These are phyloP conservation scores for Mirza zaza DNA, from an alignment of 2,113 vertebrate species.

Conservation along the genomic window DNA sequence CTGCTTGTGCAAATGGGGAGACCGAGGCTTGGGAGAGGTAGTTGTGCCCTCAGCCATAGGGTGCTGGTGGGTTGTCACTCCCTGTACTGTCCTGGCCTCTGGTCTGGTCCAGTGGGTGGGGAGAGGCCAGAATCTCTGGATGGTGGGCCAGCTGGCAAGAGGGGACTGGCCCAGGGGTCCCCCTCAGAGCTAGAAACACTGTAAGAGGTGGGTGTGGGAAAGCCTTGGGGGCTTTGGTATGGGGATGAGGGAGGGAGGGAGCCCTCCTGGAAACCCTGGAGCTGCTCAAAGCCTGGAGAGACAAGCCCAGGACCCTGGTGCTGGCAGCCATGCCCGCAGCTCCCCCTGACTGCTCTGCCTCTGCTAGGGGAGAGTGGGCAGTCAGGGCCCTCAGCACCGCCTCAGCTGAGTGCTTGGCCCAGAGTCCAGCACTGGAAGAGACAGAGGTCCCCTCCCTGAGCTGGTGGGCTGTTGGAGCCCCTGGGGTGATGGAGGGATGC, in stretches of 20 bases:
- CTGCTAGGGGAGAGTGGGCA: background rate
- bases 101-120: background rate
- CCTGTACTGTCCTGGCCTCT: background rate
- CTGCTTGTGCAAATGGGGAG: background rate
- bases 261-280: background rate
- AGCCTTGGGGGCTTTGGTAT: background rate
- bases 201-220: background rate
- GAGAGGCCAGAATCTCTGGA: background rate
- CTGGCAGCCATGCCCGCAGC: rapidly evolving
- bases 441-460: too few relatives aligned
- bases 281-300: background rate
- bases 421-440: background rate
- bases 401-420: rapidly evolving
- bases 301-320: rapidly evolving
- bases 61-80: background rate
- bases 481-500: background rate
- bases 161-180: background rate
- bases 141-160: background rate
- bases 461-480: background rate
- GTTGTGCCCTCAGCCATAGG: too few relatives aligned
- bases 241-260: background rate
- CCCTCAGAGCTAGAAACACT: background rate
- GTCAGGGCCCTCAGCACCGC: background rate
- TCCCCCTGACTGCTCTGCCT: background rate
- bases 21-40: background rate